These are phyloP conservation scores for Clinocottus analis DNA, from an alignment of 2,113 vertebrate species.

Conservation along the genomic window DNA sequence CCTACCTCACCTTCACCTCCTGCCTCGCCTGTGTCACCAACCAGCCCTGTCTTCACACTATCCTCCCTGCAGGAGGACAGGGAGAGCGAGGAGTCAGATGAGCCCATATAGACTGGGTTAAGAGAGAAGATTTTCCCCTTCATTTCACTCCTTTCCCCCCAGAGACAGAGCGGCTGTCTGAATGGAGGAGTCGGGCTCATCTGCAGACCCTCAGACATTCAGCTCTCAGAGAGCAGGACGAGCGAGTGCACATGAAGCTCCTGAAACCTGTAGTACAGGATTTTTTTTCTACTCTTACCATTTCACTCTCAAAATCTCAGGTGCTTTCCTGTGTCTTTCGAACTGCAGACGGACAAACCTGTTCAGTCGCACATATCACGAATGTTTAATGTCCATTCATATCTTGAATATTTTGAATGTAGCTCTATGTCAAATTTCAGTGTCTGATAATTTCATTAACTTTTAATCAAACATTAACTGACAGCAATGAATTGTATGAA, in stretches of 20 bases:
- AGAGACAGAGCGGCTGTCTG: conserved; percentile 55
- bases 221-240: conserved; percentile 47
- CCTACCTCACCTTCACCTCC: conserved; percentile 48
- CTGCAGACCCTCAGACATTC: conserved; percentile 46
- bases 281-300: conserved; percentile 69
- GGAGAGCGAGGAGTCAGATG: conserved; percentile 79
- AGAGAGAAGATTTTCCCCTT: conserved; percentile 47
- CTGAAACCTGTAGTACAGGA: conserved; percentile 61
- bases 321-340: conserved; percentile 68
- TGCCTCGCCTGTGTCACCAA: conserved; percentile 51
- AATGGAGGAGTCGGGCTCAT: conserved; percentile 30
- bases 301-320: conserved; percentile 74
- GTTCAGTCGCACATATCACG: conserved; percentile 36
- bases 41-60: conserved; percentile 67
- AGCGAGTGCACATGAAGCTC: conserved; percentile 50
- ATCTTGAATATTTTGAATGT: conserved; percentile 35
- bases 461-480: conserved; percentile 39
- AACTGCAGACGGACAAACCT: conserved; percentile 45
- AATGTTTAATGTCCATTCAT: conserved; percentile 32
- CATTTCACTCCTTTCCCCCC: conserved; percentile 24
- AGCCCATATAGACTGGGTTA: conserved; percentile 70
- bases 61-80: conserved; percentile 78
- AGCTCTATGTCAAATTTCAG: conserved; percentile 19
- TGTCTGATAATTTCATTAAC: conserved; percentile 34
- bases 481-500: conserved; percentile 62